Conservation (phyloP, 2,113 vertebrate genomes). For the Chaetodon auriga region DNA sequence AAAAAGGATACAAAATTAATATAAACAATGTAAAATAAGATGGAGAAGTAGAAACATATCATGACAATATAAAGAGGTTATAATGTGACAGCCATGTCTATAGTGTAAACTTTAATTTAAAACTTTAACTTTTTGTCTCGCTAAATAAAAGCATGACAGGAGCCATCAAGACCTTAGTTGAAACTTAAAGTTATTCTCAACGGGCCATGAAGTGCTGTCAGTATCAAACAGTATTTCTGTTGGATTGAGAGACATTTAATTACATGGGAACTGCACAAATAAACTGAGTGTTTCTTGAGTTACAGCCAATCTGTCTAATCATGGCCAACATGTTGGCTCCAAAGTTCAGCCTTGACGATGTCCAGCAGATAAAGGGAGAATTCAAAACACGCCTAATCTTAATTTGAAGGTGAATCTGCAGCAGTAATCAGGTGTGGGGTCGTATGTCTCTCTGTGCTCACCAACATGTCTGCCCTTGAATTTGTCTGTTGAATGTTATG, state of each 20-base stretch:
- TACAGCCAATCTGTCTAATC: neutral
- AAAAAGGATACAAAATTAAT: no score
- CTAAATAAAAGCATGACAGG: no score
- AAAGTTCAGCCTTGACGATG: constrained; percentile 8
- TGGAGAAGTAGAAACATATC: no score
- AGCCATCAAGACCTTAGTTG: neutral
- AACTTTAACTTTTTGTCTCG: no score
- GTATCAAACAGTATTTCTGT: neutral
- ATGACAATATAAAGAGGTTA: no score
- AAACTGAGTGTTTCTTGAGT: neutral
- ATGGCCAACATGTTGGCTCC: neutral
- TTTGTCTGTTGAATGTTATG: neutral
- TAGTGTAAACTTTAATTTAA: no score
- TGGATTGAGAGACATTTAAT: neutral
- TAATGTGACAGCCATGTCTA: no score
- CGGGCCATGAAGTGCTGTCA: neutral
- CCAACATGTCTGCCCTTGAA: constrained; percentile 12
- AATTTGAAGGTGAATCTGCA: neutral
- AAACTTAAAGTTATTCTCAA: neutral
- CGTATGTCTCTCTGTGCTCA: neutral
- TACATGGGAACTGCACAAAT: neutral
- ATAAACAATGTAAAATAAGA: no score
- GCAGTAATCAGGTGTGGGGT: neutral
- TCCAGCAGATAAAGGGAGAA: constrained; percentile 28
- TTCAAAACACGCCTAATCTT: neutral